Base-by-base conservation (phyloP, 2,113 vertebrate genomes). In the Ardeotis arabs region DNA sequence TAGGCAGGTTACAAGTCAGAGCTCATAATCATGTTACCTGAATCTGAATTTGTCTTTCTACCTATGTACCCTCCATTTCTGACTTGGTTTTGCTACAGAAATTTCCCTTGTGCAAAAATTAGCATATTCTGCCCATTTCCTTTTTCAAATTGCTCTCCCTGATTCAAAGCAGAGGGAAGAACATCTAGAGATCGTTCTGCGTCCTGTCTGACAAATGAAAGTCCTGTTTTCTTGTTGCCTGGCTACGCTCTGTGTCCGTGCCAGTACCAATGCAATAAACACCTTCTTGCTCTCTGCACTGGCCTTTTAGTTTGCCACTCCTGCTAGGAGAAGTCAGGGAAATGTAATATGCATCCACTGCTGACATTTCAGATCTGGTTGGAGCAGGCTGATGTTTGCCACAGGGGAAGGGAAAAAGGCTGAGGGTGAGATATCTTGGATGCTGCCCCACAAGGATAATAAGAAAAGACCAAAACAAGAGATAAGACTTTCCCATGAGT, bases 221-320 rank as follows among this genome's bases (percentile, higher is more conserved):
- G 29, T 31, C 45, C 25, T 62, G 27, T 58, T 90, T 83, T 58
- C 49, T 75, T 69, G 93, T 94, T 96, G 91, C 95, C 84, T 90
- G 89, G 87, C 89, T 94, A 90, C 20, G 0, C 29, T 79, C 27
- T 37, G 50, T 62, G 82, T 35, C 68, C 45, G 27, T 8, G 23
- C 35, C 5, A 1, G 59, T 8, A 2, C 59, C 75, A 20, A 4
- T 69, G 76, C 24, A 86, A 86, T 59, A 94, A 95, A 91, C 84
- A 89, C 70, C 75, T 84, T 77, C 84, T 80, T 91, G 35, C 50
- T 86, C 29, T 56, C 83, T 45, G 35, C 59, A n/a, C 3, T 66
- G 58, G 76, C n/a, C 72, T 77, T 89, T 90, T 94, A 90, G 58
- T 69, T 90, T 92, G 53, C 35, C 35, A 44, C 35, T 64, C 18